Conservation (phyloP, 1,140 invertebrate species). For the Onthophagus taurus region DNA sequence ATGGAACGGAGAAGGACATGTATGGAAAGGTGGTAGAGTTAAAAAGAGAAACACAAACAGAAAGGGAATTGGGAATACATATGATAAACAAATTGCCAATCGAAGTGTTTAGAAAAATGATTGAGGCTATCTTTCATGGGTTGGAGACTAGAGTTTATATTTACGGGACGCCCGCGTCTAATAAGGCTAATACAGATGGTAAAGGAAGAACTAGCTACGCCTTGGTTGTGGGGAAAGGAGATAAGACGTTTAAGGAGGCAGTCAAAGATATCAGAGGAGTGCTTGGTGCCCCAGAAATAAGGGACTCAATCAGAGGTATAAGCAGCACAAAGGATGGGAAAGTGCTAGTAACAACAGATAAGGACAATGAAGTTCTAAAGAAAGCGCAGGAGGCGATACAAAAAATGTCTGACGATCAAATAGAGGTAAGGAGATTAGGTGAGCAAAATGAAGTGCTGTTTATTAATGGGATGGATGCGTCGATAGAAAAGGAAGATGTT, state of each 20-base stretch:
- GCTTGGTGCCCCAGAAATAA: background rate
- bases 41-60: constrained; percentile 2
- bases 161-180: background rate
- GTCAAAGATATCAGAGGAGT: no score
- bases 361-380: constrained; percentile 1
- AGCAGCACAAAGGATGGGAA: constrained; percentile 14
- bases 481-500: constrained; percentile 5
- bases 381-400: constrained; percentile 3
- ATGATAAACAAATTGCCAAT: background rate
- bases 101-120: background rate
- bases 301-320: background rate
- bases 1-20: constrained; percentile 3
- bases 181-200: background rate
- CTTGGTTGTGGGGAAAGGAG: background rate
- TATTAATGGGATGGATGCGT: constrained; percentile 8
- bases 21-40: constrained; percentile 7
- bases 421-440: background rate
- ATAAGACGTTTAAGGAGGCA: background rate
- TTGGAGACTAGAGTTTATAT: background rate
- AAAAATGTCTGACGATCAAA: background rate
- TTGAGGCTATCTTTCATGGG: background rate
- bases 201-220: background rate
- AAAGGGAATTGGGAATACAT: constrained; percentile 4
- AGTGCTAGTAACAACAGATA: constrained; percentile 11
- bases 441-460: constrained; percentile 2